Evolutionary conservation across 2,888 invertebrate genomes (phyloP).

Genomic region (Drosophila mercatorum): DNA sequence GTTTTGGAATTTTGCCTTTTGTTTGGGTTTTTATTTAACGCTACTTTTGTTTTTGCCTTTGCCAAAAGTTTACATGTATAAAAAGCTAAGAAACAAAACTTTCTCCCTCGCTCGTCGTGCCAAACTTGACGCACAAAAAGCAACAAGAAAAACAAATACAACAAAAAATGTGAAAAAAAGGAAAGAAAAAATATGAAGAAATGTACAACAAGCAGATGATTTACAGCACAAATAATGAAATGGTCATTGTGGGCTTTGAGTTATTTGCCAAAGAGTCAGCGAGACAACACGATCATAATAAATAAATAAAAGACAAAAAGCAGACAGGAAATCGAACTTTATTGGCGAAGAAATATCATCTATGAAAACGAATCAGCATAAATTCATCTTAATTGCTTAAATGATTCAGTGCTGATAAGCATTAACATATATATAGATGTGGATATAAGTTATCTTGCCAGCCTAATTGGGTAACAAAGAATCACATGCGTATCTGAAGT

Average conservation of each 20-base stretch:
- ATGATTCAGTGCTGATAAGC: neutral
- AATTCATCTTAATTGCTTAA: neutral
- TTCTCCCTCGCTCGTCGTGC: slow-evolving; percentile 73
- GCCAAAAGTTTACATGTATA: slow-evolving; percentile 44
- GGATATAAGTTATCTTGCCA: neutral
- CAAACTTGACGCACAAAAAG: slow-evolving; percentile 69
- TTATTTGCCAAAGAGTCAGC: slow-evolving; percentile 63
- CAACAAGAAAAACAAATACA: slow-evolving; percentile 36
- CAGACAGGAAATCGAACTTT: slow-evolving; percentile 65
- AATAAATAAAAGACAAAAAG: slow-evolving; percentile 1
- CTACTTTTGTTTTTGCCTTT: slow-evolving; percentile 58
- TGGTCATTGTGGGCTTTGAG: slow-evolving; percentile 60
- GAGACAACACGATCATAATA: slow-evolving; percentile 16
- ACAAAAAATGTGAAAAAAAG: slow-evolving; percentile 6
- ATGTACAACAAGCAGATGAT: slow-evolving; percentile 76
- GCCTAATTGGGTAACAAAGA: too few relatives aligned
- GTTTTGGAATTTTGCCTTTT: slow-evolving; percentile 61
- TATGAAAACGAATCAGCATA: slow-evolving; percentile 6
- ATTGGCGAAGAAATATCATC: slow-evolving; percentile 28
- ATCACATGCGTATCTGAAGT: too few relatives aligned
- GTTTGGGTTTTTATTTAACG: slow-evolving; percentile 58
- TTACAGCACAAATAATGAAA: slow-evolving; percentile 67
- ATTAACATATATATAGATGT: neutral
- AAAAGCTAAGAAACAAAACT: slow-evolving; percentile 61
- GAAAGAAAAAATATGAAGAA: slow-evolving; percentile 39